Conservation (phyloP, 2,113 vertebrate genomes). For the Macquaria ambigua region DNA sequence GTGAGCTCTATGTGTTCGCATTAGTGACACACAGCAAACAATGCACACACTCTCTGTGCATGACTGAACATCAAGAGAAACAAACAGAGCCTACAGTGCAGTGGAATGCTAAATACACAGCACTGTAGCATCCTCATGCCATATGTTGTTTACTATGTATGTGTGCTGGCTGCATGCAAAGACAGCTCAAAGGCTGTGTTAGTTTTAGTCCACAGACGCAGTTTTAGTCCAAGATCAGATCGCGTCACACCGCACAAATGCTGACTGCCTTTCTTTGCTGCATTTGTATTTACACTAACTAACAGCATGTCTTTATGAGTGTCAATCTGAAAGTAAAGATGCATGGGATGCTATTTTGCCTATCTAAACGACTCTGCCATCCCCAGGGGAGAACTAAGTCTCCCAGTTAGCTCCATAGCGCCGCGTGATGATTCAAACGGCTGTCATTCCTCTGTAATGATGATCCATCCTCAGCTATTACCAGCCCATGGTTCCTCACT, state of each 20-base stretch:
- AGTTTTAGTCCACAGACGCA: slow-evolving; percentile 13
- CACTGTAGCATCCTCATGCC: slow-evolving; percentile 16
- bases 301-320: slow-evolving; percentile 29
- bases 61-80: slow-evolving; percentile 16
- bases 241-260: neutral
- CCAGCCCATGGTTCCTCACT: slow-evolving; percentile 69
- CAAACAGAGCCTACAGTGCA: slow-evolving; percentile 1
- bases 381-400: slow-evolving; percentile 40
- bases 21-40: slow-evolving; percentile 3
- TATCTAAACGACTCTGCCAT: slow-evolving; percentile 42
- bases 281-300: slow-evolving; percentile 28
- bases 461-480: slow-evolving; percentile 77
- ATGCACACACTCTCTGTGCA: neutral
- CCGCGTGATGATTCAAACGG: slow-evolving; percentile 59
- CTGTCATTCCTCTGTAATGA: slow-evolving; percentile 77
- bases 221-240: slow-evolving; percentile 6
- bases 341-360: slow-evolving; percentile 15
- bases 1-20: neutral
- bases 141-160: slow-evolving; percentile 48
- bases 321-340: slow-evolving; percentile 32
- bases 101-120: slow-evolving; percentile 22
- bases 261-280: slow-evolving; percentile 21
- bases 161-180: slow-evolving; percentile 30
- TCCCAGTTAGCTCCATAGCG: slow-evolving; percentile 44
- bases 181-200: slow-evolving; percentile 37